A percentile compares a stretch with the other conserved stretches of the same genome.
phyloP scores from a whole-genome alignment of 2,888 invertebrate species.

The Leucophenga montana region DNA sequence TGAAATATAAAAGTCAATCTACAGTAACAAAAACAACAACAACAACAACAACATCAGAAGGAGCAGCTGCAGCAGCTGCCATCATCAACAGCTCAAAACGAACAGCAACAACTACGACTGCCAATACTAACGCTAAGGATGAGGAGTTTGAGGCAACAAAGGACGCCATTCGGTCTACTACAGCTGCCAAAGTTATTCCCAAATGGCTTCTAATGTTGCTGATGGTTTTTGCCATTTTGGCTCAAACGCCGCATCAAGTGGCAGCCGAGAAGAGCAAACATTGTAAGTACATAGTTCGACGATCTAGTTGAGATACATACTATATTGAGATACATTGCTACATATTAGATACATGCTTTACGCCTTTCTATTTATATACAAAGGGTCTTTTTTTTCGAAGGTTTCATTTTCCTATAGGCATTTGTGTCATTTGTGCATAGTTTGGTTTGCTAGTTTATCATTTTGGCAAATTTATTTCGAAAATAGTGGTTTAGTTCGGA shows the following conservation, averaged over 20 bases:
- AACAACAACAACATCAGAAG: constrained; percentile 37
- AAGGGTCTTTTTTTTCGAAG: no score
- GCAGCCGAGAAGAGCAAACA: constrained; percentile 73
- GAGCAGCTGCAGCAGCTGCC: constrained; percentile 10
- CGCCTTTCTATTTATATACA: no score
- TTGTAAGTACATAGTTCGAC: constrained; percentile 64
- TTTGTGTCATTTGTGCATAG: no score
- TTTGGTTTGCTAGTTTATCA: no score
- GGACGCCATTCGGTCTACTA: constrained; percentile 35
- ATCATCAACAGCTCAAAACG: background rate
- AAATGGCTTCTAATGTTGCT: constrained; percentile 71
- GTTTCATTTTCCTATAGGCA: no score
- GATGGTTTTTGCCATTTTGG: constrained; percentile 66
- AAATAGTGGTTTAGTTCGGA: no score
- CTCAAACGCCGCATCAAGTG: constrained; percentile 67
- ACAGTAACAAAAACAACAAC: constrained; percentile 33
- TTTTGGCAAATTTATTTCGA: no score
- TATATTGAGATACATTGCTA: no score
- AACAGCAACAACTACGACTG: background rate
- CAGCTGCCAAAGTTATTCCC: constrained; percentile 52
- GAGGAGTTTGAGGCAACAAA: constrained; percentile 15
- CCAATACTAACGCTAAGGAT: constrained; percentile 28
- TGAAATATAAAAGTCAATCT: constrained; percentile 25
- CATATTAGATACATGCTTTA: no score
- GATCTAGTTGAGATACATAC: no score